These are phyloP conservation scores for Uloborus diversus DNA, from an alignment of 1,140 invertebrate species.

Conservation along the genomic window DNA sequence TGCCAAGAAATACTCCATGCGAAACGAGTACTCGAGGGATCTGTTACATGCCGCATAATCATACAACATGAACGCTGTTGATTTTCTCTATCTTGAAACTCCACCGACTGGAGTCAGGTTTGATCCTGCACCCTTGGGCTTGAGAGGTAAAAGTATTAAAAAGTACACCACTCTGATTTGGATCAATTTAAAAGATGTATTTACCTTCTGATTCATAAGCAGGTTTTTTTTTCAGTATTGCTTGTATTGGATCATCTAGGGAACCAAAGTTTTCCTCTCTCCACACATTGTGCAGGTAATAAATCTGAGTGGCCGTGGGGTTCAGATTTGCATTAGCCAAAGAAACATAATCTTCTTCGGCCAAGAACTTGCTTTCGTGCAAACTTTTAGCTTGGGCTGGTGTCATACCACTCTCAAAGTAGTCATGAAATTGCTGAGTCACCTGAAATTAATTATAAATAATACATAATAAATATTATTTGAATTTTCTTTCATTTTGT, in stretches of 20 bases:
- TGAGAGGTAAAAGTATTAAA: no score
- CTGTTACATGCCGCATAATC: no score
- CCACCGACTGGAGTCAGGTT: no score
- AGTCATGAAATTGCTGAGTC: neutral
- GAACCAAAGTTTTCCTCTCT: neutral
- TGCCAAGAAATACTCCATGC: no score
- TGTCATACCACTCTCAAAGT: neutral
- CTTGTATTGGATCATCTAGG: neutral
- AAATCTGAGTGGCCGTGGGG: neutral
- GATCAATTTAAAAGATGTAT: neutral
- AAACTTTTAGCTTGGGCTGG: neutral
- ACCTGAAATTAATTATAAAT: neutral
- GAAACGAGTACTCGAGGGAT: no score
- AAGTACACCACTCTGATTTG: neutral
- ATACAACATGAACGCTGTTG: no score
- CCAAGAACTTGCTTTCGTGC: neutral
- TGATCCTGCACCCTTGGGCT: no score
- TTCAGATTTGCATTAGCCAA: neutral
- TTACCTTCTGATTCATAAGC: neutral
- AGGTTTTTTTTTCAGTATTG: neutral
- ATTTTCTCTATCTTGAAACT: no score
- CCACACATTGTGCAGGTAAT: neutral
- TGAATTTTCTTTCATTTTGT: no score
- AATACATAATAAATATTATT: neutral
- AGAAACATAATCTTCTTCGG: neutral